Base-by-base conservation (phyloP, 2,888 invertebrate genomes). In the Embidobia sp. region DNA sequence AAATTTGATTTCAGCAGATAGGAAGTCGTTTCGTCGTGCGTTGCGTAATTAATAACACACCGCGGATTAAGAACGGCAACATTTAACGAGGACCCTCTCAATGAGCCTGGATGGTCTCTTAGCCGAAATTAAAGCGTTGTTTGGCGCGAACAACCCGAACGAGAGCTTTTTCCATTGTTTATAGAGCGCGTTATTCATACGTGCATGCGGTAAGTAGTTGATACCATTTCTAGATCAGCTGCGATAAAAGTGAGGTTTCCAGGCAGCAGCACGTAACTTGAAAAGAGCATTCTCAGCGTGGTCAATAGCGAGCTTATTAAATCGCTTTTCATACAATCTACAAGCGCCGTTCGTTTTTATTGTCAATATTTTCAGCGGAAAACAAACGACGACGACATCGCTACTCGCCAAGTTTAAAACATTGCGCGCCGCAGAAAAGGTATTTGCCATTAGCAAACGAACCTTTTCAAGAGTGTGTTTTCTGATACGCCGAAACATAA, bases 291-390 rank as follows among this genome's bases (percentile, higher is more conserved):
- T 77, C 57, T 67, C 72, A 33, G 72, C 46, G 27, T 63, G 64
- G 67, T 64, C 72, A 77, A 61, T 77, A 73, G 46, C 27, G 19
- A 55, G 67, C 59, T 73, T 69, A 57, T 77, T 69, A 74, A 69
- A 73, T 73, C 51, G 46, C 29, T 49, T 59, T 73, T 64, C 57
- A 74, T 74, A 42, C 48, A 64, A 61, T 53, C 33, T 57, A 29
- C 59, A 40, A 6, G 19, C 11, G 19, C 31, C 55, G 6, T 64
- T 72, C 55, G 35, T 26, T 61, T 64, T 57, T 70, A 53, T 55
- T 53, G 22, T 42, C 31, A 22, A 63, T 55, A 63, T 63, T 63
- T 63, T 55, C 19, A 29, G 7, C 44, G 29, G 13, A 33, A 72
- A 48, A 55, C 40, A 55, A 64, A 66, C 44, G 16, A 26, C 55